A percentile compares a stretch with the other conserved stretches of the same genome.
Conservation (phyloP, 2,113 vertebrate genomes). For the Brienomyrus longianalis region DNA sequence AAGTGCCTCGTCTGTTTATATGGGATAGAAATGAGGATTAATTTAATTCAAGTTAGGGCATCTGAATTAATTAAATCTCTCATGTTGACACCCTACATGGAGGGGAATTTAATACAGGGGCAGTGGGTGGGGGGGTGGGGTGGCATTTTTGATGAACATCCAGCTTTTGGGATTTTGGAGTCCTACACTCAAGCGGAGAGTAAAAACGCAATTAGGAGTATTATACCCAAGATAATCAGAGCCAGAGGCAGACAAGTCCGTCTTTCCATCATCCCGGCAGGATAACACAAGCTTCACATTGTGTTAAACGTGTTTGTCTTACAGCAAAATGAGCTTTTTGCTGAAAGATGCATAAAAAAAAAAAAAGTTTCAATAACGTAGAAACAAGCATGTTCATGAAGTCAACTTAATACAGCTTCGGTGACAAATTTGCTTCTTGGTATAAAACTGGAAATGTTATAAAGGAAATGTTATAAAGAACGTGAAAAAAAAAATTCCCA, state of each 20-base stretch:
- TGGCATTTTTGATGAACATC: constrained; percentile 29
- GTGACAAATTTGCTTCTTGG: not conserved
- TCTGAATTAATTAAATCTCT: constrained; percentile 58
- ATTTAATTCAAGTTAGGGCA: constrained; percentile 61
- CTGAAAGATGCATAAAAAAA: not conserved
- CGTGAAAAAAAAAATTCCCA: not conserved
- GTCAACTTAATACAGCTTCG: not conserved
- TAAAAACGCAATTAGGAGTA: not conserved
- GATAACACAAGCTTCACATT: not conserved
- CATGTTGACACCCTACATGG: constrained; percentile 52
- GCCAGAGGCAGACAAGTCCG: not conserved
- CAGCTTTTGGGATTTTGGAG: not conserved
- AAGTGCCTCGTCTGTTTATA: constrained; percentile 59
- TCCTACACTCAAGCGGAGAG: not conserved
- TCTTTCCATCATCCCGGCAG: not conserved
- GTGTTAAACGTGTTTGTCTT: not conserved
- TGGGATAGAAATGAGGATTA: constrained; percentile 64
- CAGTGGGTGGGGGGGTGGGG: constrained; percentile 20
- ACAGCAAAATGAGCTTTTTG: not conserved
- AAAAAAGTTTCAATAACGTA: not conserved
- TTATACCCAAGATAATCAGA: not conserved
- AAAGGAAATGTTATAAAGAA: not conserved
- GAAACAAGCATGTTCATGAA: not conserved
- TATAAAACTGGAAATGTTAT: not conserved
- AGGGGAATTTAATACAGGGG: constrained; percentile 56